These are phyloP conservation scores for Heliconius aoede DNA, from an alignment of 2,888 invertebrate genomes.

Conservation along the genomic window DNA sequence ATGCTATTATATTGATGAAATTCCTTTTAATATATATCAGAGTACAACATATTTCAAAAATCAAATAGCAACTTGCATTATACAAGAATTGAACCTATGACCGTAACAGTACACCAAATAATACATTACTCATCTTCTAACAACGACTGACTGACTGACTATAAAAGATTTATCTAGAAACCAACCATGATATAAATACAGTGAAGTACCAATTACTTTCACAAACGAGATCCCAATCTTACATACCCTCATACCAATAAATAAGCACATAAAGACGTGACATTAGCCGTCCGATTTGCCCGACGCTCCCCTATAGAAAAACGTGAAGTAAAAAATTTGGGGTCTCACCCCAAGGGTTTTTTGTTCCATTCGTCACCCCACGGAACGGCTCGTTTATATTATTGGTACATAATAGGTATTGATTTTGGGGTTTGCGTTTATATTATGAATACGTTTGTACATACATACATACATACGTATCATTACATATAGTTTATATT, in stretches of 20 bases:
- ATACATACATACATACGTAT: constrained; percentile 22
- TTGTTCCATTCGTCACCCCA: constrained; percentile 61
- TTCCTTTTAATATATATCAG: no score
- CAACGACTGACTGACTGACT: neutral
- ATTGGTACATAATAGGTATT: constrained; percentile 74
- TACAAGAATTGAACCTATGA: neutral
- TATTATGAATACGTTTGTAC: neutral
- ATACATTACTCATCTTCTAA: neutral
- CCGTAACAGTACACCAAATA: neutral
- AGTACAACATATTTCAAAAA: neutral
- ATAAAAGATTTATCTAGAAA: constrained; percentile 1
- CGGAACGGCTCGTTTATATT: constrained; percentile 60
- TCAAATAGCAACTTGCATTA: neutral
- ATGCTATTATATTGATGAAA: no score
- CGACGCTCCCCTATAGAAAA: constrained; percentile 49
- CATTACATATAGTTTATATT: neutral
- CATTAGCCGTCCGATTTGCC: constrained; percentile 62
- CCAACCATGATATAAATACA: constrained; percentile 24
- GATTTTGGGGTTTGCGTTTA: constrained; percentile 60
- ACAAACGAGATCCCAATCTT: constrained; percentile 35
- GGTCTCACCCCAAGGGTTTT: constrained; percentile 68
- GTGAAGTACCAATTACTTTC: constrained; percentile 1
- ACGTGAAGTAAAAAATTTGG: constrained; percentile 60
- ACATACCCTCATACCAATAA: constrained; percentile 54
- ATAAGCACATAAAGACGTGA: constrained; percentile 68